Base-by-base conservation (phyloP, 2,888 invertebrate genomes). In the Nipponacmea schrenckii region DNA sequence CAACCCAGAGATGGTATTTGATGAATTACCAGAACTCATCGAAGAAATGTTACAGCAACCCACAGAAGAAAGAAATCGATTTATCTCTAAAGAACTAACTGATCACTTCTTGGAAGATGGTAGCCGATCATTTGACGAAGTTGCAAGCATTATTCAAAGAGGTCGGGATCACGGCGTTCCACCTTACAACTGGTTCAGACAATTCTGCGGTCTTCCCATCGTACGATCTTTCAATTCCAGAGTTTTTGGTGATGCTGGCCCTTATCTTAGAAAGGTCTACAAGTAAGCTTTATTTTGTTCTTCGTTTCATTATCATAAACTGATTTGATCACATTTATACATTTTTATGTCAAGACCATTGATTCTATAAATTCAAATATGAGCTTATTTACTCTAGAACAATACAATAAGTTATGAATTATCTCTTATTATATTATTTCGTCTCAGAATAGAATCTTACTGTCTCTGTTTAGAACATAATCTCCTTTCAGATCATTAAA, bases 121-220 rank as follows among this genome's bases (percentile, higher is more conserved):
- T 48, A 20, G 46, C 15, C 20, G 14, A 0, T 15, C 46, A 50
- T 17, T 65, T 65, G 62, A 65, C 27, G 7, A 62, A 70, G 20
- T 26, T 27, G 44, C n/a, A 39, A 3, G 45, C 64, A 24, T n/a
- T 63, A n/a, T 65, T 44, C 27, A 70, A 70, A 7, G 62, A 71
- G 64, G 74, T 70, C 44, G 63, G 66, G 46, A 68, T 71, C 10
- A 64, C 69, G 39, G 31, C 44, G 10, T 69, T 67, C 50, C 50
- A 20, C 20, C 69, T 48, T 73, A 24, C 73, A 67, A 46, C 3
- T 64, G 14, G 5, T 69, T 69, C 66, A n/a, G 73, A 31, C 27
- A 48, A 1, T n/a, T 56, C n/a, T 73, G 73, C 48, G 65, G 70
- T 8, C 62, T 73, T n/a, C 56, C 67, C 1, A 46, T n/a, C 8